Base-by-base conservation (phyloP, 2,888 invertebrate genomes). In the Ditylenchus weischeri region DNA sequence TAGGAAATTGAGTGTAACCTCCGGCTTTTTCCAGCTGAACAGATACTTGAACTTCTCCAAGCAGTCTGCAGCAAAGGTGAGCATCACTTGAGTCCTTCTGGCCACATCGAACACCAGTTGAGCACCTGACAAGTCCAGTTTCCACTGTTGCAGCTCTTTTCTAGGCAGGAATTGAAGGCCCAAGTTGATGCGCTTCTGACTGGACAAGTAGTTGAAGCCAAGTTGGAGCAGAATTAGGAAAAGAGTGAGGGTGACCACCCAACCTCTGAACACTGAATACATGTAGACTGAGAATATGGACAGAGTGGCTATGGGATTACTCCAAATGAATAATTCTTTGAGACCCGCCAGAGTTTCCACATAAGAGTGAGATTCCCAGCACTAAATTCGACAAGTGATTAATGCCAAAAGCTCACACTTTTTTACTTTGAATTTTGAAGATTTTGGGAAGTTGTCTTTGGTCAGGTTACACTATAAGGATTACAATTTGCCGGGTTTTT, bases 81-180 rank as follows among this genome's bases (percentile, higher is more conserved):
- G 60, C 48, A 72, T 50, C 66, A 83, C 82, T 80, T 85, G 85
- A 4, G 84, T 85, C 75, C 84, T 82, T 59, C 83, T 83, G 4
- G 85, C 85, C 21, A 86, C 84, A 65, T 84, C 83, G 48, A 86
- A 79, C 6, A 86, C 85, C 49, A 86, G 72, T 70, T 83, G 83
- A 29, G 78, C 79, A 10, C 79, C 80, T 11, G 75, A 74, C 21
- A 78, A 72, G 57, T 78, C 78, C 23, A 79, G 72, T 47, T 72
- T 73, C 18, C 76, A 76, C 19, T 72, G 66, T 0, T 69, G 66
- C 11, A 80, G 70, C 21, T 73, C 71, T 60, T 75, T 75, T 29
- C 73, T 66, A 13, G 80, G 80, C 38, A 80, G 67, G 51, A 81
- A 78, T 51, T 68, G 70, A 57, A 80, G 70, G 7, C 79, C 80